Evolutionary conservation across 2,888 invertebrate species (phyloP), one percentile per base, ranked within the genome.

Genomic region (Nasonia oneida): DNA sequence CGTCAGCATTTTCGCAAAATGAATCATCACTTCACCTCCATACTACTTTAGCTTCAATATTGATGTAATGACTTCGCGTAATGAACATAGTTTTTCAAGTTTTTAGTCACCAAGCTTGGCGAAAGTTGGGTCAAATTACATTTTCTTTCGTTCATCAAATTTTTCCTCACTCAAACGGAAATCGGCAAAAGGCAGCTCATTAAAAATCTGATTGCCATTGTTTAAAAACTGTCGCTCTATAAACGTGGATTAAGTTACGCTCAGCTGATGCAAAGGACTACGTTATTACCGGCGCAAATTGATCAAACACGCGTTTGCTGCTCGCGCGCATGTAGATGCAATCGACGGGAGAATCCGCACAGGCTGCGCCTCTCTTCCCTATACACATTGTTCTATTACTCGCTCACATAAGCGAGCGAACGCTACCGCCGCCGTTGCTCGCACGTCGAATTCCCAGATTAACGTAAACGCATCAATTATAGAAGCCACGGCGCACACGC

Each of bases 401-500:
- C 76, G 74, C 47, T 33, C 67, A 76, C 53, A 84, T 86, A 83
- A 86, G 80, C 76, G 74, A 64, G 67, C 50, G 78, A 71, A 39
- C 70, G n/a, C 61, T 47, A 81, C 39, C 29, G 61, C 14, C 39
- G 61, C 71, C 29, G 18, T 23, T 61, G 77, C 33, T 64, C 42
- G 23, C 73, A 50, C 57, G 73, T 79, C 80, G 81, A 82, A 87
- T 83, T 80, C 83, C 77, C 85, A 81, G 83, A 85, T 87, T 85
- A 87, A 85, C 87, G 87, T 85, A 85, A 87, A 85, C 80, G 87
- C 85, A 87, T 87, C 87, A 87, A 87, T 85, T 87, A 87, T 85
- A 87, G 81, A 80, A 85, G 83, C 86, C 83, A 78, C 70, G 81
- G 86, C 3, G 47, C 86, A 85, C 86, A 86, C 83, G 84, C 64